phyloP scores from a whole-genome alignment of 2,888 invertebrate genomes.

The Andrena camellia region DNA sequence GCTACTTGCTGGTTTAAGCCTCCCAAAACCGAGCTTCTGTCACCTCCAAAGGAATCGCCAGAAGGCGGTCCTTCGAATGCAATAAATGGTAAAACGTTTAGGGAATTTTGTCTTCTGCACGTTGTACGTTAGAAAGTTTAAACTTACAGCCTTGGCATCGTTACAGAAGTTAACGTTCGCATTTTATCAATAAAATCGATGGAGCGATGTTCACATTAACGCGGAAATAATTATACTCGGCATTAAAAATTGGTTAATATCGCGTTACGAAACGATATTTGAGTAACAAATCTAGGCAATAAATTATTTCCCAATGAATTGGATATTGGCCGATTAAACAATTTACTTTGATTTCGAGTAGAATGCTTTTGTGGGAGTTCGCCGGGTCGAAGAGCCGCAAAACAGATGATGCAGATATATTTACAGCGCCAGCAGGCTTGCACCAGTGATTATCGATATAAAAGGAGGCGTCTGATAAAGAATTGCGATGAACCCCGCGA shows the following conservation, averaged over 20 bases:
- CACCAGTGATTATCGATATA: slow-evolving; percentile 17
- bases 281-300: slow-evolving; percentile 32
- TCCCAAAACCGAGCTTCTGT: not conserved
- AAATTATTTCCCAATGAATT: slow-evolving; percentile 35
- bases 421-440: not conserved
- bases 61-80: no score
- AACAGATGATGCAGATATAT: no score
- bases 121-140: no score
- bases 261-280: slow-evolving; percentile 20
- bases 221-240: not conserved
- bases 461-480: slow-evolving; percentile 44
- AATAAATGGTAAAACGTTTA: no score
- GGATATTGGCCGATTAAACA: slow-evolving; percentile 27
- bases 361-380: not conserved
- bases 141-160: no score
- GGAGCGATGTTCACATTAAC: not conserved
- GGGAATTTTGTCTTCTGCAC: no score
- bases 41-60: not conserved
- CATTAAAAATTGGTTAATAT: slow-evolving; percentile 40
- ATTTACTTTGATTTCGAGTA: slow-evolving; percentile 5
- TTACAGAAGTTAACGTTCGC: no score
- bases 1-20: not conserved
- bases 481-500: slow-evolving; percentile 45
- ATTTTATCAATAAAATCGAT: not conserved
- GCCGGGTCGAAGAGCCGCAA: not conserved